These are phyloP conservation scores for Poeciliopsis prolifica DNA, from an alignment of 2,113 vertebrate genomes.

Conservation along the genomic window DNA sequence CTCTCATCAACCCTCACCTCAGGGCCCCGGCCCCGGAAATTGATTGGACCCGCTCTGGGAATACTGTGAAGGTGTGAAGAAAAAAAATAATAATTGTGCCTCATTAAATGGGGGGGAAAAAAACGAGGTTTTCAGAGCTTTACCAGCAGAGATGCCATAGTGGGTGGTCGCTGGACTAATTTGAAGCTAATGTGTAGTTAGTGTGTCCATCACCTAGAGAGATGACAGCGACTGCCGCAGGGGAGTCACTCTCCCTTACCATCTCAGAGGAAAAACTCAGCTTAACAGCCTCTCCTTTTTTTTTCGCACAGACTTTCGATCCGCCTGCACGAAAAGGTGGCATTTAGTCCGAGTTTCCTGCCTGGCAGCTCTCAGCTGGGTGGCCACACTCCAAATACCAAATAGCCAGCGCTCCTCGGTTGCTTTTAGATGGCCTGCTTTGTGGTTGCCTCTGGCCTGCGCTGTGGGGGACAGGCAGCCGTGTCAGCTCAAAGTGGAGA, in stretches of 20 bases:
- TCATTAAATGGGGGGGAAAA: conserved; percentile 49
- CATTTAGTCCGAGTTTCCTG: conserved; percentile 82
- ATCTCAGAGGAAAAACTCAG: conserved; percentile 65
- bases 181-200: conserved; percentile 72
- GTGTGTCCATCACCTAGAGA: conserved; percentile 68
- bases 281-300: conserved; percentile 56
- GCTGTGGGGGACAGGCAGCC: conserved; percentile 61
- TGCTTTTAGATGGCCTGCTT: conserved; percentile 61
- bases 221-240: conserved; percentile 73
- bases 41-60: conserved; percentile 61
- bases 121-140: conserved; percentile 44
- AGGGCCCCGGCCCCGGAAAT: conserved; percentile 60
- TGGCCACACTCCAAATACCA: conserved; percentile 83
- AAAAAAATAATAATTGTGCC: conserved; percentile 45
- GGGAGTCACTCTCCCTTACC: conserved; percentile 63
- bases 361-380: conserved; percentile 80
- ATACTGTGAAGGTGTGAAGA: conserved; percentile 54
- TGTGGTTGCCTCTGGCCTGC: conserved; percentile 73
- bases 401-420: conserved; percentile 56
- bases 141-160: conserved; percentile 55
- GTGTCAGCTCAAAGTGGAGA: conserved; percentile 82
- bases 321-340: conserved; percentile 74
- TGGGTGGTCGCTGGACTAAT: conserved; percentile 53
- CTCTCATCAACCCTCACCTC: conserved; percentile 76
- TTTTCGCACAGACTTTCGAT: conserved; percentile 60